Conservation (phyloP, 92 coral and sea anemone genomes). For the Heteractis magnifica region DNA sequence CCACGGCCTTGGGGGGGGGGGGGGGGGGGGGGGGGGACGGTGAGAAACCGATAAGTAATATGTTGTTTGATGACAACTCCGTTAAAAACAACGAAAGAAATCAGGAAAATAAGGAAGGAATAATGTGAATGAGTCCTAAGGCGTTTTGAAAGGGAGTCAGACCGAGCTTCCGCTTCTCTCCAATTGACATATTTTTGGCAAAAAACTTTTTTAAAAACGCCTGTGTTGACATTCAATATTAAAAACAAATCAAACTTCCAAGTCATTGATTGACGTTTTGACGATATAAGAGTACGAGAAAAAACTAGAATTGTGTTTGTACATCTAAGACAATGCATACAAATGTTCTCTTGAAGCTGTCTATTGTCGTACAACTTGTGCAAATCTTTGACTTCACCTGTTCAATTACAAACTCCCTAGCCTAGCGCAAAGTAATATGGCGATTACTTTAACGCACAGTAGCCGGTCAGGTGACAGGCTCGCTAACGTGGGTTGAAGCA, state of each 20-base stretch:
- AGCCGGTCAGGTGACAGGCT: neutral
- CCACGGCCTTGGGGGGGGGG: too few species aligned
- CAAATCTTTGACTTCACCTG: conserved; percentile 9
- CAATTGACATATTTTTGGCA: conserved; percentile 1
- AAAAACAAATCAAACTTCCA: conserved; percentile 16
- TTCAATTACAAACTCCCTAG: conserved; percentile 6
- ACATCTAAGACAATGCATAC: conserved; percentile 14
- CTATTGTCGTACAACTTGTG: conserved; percentile 12
- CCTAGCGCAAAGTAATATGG: neutral
- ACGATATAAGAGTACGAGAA: neutral
- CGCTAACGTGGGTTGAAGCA: conserved; percentile 9
- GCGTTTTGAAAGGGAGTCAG: neutral
- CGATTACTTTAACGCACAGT: neutral
- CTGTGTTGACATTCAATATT: conserved; percentile 17
- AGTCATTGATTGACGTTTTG: conserved; percentile 11
- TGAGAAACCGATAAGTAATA: neutral
- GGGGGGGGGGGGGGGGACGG: too few species aligned
- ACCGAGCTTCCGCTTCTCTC: neutral
- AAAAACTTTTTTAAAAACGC: neutral
- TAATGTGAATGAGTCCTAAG: neutral
- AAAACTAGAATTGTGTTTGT: conserved; percentile 12
- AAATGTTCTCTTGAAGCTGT: conserved; percentile 29
- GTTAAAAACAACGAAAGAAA: neutral
- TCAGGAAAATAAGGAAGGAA: neutral
- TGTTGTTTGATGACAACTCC: neutral